A percentile compares a stretch with the other conserved stretches of the same genome.
Conservation (phyloP, 1,140 invertebrate species). For the Atta texana region DNA sequence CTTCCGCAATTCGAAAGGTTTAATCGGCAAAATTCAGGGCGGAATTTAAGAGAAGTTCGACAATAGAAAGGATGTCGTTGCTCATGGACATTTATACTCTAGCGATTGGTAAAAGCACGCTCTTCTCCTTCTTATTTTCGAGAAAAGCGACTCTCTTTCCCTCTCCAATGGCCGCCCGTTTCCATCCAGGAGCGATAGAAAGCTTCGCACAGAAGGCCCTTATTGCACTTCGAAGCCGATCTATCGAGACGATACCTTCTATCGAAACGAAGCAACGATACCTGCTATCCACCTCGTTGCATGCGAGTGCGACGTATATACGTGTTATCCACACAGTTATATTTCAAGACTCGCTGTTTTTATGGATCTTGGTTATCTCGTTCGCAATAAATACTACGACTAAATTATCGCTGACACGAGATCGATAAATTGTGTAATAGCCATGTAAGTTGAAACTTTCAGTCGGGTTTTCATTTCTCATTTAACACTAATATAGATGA, state of each 20-base stretch:
- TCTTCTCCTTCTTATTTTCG: slow-evolving; percentile 12
- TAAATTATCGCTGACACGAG: slow-evolving; percentile 30
- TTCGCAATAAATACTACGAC: neutral
- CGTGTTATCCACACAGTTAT: slow-evolving; percentile 42
- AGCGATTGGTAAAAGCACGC: slow-evolving; percentile 52
- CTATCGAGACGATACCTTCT: slow-evolving; percentile 42
- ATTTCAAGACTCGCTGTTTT: slow-evolving; percentile 32
- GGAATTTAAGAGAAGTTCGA: slow-evolving; percentile 59
- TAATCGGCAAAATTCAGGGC: slow-evolving; percentile 42
- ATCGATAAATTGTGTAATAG: neutral
- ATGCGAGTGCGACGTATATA: neutral
- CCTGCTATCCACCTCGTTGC: slow-evolving; percentile 42
- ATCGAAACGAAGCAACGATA: slow-evolving; percentile 58
- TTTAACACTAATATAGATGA: neutral
- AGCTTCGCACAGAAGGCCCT: slow-evolving; percentile 56
- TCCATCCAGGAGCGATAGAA: slow-evolving; percentile 60
- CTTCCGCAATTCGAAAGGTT: slow-evolving; percentile 2
- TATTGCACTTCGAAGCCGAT: slow-evolving; percentile 65
- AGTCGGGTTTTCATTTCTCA: neutral
- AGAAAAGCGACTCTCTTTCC: slow-evolving; percentile 6
- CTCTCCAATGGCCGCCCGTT: slow-evolving; percentile 20
- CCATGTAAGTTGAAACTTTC: neutral
- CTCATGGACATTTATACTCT: slow-evolving; percentile 59
- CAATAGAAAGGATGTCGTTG: slow-evolving; percentile 49
- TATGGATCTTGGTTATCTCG: slow-evolving; percentile 6